Base-by-base conservation (phyloP, 2,113 vertebrate species). In the Rhinopomastus cyanomelas region DNA sequence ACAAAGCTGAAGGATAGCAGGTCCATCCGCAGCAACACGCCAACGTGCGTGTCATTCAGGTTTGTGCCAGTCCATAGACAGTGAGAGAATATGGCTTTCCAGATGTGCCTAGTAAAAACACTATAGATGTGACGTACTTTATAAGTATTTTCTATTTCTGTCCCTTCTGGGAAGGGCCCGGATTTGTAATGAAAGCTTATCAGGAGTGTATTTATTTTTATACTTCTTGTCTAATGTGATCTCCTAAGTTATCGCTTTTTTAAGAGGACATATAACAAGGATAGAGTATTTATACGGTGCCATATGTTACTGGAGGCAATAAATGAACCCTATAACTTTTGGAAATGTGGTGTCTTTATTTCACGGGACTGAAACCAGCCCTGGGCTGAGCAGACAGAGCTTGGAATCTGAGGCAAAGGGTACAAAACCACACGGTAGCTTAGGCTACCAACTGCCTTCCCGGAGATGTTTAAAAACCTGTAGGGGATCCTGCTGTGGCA, bases 241-340 rank as follows among this genome's bases (percentile, higher is more conserved):
- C 98, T 97, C 95, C 96, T 98, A 98, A 98, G 97, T 98, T 99
- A 98, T 98, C 98, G 94, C 98, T 98, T 98, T 99, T 99, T 98
- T 98, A 98, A 98, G 98, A 98, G 98, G 98, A 97, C 98, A 98
- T 99, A 98, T 98, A 98, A 96, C 95, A 96, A 99, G 98, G 98
- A 98, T 98, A 98, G 98, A 99, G 98, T 99, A 99, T 99, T 99
- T 99, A 99, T 99, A 98, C 98, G 97, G 95, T 98, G 98, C 98
- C 97, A 97, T 98, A 98, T 99, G 96, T 97, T 97, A 98, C 95
- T 98, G 98, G 97, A 97, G 94, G 94, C 97, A 98, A 98, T 98
- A 98, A 98, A 98, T 97, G 95, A 96, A 97, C 94, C 96, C 94
- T 97, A 96, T 94, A 87, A 95, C 93, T 94, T 81, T 97, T 95